Percentiles rank a stretch among this genome's conserved stretches.
Evolutionary conservation across 2,888 invertebrate species (phyloP).

Genomic region (Chaetoderma sp.): DNA sequence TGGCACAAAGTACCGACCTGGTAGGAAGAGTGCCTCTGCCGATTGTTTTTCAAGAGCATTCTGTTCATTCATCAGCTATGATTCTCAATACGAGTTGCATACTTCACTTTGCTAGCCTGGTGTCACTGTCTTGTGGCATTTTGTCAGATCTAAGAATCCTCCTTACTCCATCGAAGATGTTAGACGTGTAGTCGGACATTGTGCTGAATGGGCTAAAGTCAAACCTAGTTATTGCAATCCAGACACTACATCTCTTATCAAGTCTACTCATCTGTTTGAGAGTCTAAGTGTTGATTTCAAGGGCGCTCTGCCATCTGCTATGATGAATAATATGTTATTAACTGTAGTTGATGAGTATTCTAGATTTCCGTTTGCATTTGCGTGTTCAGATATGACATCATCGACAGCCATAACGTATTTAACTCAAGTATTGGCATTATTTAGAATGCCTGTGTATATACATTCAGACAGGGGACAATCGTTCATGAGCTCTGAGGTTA

Average conservation of each 20-base stretch:
- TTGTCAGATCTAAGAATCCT: constrained; percentile 19
- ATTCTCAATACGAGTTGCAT: neutral
- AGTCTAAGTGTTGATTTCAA: constrained; percentile 40
- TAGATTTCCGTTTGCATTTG: constrained; percentile 39
- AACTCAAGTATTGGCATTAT: constrained; percentile 31
- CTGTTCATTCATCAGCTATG: constrained; percentile 1
- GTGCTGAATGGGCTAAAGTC: constrained; percentile 19
- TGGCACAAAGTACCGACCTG: constrained; percentile 31
- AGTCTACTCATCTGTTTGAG: constrained; percentile 39
- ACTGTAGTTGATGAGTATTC: constrained; percentile 42
- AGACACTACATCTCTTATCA: constrained; percentile 23
- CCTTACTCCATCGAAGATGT: constrained; percentile 18
- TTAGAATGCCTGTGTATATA: too few species aligned
- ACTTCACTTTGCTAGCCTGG: too few species aligned
- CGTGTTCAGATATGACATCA: constrained; percentile 35
- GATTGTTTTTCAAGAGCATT: constrained; percentile 25
- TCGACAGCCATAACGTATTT: constrained; percentile 28
- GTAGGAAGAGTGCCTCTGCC: constrained; percentile 21
- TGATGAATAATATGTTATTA: constrained; percentile 33
- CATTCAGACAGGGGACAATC: constrained; percentile 36
- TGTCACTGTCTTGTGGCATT: constrained; percentile 27
- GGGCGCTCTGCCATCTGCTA: constrained; percentile 34
- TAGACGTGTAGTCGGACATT: neutral
- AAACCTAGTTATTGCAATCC: constrained; percentile 26
- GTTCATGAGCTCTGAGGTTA: constrained; percentile 38